Conservation (phyloP, 2,797 vertebrate genomes). For the Eulemur mongoz region DNA sequence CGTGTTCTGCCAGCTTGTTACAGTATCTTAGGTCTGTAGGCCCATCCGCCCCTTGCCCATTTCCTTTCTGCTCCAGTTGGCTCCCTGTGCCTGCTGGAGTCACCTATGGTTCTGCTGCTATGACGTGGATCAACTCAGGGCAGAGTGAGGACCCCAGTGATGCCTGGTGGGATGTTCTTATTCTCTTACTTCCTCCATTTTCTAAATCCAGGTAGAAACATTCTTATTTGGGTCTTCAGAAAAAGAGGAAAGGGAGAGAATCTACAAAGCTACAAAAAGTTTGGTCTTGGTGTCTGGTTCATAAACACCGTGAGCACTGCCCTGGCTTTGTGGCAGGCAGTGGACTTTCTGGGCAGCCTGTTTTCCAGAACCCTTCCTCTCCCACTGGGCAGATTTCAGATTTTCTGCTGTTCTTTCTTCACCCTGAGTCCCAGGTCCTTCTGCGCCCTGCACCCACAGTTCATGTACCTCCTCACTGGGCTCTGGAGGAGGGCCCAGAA, state of each 20-base stretch:
- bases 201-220: background rate
- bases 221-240: background rate
- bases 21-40: background rate
- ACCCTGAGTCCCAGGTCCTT: too few species aligned
- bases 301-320: background rate
- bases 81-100: background rate
- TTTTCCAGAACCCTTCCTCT: background rate
- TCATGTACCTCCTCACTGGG: background rate
- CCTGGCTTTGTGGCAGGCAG: background rate
- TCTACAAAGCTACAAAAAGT: background rate
- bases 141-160: background rate
- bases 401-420: background rate
- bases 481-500: background rate
- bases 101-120: background rate
- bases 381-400: background rate
- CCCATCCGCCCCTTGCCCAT: accelerated
- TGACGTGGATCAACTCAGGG: background rate
- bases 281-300: background rate
- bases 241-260: background rate
- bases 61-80: background rate
- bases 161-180: background rate
- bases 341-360: background rate
- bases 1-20: background rate
- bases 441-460: accelerated
- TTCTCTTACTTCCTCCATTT: background rate